Base-by-base conservation (phyloP, 2,888 invertebrate species). In the Allacma fusca region DNA sequence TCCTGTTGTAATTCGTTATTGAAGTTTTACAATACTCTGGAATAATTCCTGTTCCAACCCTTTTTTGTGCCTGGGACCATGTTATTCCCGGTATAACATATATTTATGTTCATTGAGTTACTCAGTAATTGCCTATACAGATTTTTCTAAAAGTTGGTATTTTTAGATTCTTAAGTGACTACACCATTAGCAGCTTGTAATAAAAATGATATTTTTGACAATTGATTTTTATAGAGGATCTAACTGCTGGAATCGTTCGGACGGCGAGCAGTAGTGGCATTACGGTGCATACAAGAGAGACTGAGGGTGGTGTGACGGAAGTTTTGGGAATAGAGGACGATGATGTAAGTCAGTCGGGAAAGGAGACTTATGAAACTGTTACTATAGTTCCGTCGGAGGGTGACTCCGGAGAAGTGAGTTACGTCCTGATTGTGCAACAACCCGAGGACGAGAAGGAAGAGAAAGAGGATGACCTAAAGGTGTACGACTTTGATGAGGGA, bases 381-480 rank as follows among this genome's bases (percentile, higher is more conserved):
- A 94, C 95, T 0, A 91, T 95, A 80, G 91, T 95, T 70, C 95
- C 95, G 0, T 92, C 94, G 0, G 93, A 93, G 81, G 89, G 90
- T 0, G 91, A 90, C 84, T 90, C 91, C 29, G 93, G 93, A 0
- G 95, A 95, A 88, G 91, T 95, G 44, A 94, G 94, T 87, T 96
- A 95, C 85, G 94, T 96, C 0, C 89, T 96, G 19, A 94, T 96
- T 77, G 94, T 96, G 16, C 92, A 93, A 85, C 92, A 92, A 83
- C 91, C 91, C 5, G 91, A 90, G 75, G 90, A 90, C 13, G 89
- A 90, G 1, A 89, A 89, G 59, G 82, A 84, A 29, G 83, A 86
- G 1, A 86, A 86, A 75, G 89, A 90, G 0, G 90, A 90, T 82
- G 88, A 91, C 85, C 88, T 91, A 87, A 89, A 90, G 65, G 92